Conservation (phyloP, 2,113 vertebrate genomes). For the rat (Rattus norvegicus) region DNA sequence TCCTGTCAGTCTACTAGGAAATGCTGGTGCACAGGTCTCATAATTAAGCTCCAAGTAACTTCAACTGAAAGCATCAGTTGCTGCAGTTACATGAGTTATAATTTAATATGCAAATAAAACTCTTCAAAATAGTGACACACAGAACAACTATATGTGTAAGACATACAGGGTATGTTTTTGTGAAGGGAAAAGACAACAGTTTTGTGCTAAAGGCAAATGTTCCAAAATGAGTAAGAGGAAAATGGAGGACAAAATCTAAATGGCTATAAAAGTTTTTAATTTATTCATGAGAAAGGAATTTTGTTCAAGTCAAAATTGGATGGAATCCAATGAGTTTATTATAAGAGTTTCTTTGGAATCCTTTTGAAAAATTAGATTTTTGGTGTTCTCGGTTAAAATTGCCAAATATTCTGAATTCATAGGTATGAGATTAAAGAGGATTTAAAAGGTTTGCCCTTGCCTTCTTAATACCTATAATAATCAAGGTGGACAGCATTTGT, state of each 20-base stretch:
- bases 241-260: slow-evolving; percentile 7
- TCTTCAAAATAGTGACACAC: not conserved
- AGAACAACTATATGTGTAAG: not conserved
- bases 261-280: not conserved
- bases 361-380: slow-evolving; percentile 22
- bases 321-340: slow-evolving; percentile 30
- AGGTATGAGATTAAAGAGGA: not conserved
- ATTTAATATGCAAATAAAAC: slow-evolving; percentile 42
- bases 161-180: not conserved
- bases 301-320: not conserved
- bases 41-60: slow-evolving; percentile 6
- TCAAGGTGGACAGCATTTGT: slow-evolving; percentile 1
- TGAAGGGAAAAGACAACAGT: slow-evolving; percentile 23
- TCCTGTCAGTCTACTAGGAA: slow-evolving; percentile 40
- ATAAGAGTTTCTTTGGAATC: slow-evolving; percentile 21
- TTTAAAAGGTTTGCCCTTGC: slow-evolving; percentile 16
- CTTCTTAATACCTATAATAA: not conserved
- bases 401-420: not conserved
- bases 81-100: slow-evolving; percentile 23
- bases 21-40: not conserved
- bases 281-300: slow-evolving; percentile 23
- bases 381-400: slow-evolving; percentile 42
- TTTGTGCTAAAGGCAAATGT: slow-evolving; percentile 37
- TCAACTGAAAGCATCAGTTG: slow-evolving; percentile 22
- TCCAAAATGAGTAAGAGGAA: slow-evolving; percentile 11